Evolutionary conservation across 2,113 vertebrate species (phyloP).

Genomic region (Paedocypris sp.): DNA sequence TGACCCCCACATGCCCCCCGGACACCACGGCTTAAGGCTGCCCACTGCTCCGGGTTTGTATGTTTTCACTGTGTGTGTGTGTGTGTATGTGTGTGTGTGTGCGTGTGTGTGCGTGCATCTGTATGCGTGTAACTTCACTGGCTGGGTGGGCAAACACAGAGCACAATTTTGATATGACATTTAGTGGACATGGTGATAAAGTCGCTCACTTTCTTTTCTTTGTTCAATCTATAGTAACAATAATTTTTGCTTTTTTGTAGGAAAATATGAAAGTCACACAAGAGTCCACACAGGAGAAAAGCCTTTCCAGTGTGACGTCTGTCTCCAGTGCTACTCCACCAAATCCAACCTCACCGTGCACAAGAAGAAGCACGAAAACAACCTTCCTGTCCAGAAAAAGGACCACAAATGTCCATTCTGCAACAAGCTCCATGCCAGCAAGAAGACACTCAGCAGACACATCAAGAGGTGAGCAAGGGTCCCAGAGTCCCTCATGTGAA

Average conservation of each 20-base stretch:
- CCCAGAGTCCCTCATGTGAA: not conserved
- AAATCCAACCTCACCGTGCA: slow-evolving; percentile 96
- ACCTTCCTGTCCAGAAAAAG: slow-evolving; percentile 79
- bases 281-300: slow-evolving; percentile 95
- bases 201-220: not conserved
- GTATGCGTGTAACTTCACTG: no score
- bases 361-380: slow-evolving; percentile 82
- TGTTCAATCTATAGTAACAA: no score
- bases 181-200: no score
- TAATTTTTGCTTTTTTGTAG: no score
- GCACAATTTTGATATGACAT: no score
- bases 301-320: slow-evolving; percentile 94
- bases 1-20: no score
- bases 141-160: no score
- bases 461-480: slow-evolving; percentile 73
- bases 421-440: slow-evolving; percentile 91
- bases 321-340: slow-evolving; percentile 91
- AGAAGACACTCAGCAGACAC: slow-evolving; percentile 88
- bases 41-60: no score
- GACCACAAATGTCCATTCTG: slow-evolving; percentile 94
- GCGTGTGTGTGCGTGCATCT: no score
- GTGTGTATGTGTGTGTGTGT: no score
- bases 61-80: no score
- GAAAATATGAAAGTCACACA: slow-evolving; percentile 93
- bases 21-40: no score